Conservation (phyloP, 2,888 invertebrate genomes). For the Rhagonycha lutea region DNA sequence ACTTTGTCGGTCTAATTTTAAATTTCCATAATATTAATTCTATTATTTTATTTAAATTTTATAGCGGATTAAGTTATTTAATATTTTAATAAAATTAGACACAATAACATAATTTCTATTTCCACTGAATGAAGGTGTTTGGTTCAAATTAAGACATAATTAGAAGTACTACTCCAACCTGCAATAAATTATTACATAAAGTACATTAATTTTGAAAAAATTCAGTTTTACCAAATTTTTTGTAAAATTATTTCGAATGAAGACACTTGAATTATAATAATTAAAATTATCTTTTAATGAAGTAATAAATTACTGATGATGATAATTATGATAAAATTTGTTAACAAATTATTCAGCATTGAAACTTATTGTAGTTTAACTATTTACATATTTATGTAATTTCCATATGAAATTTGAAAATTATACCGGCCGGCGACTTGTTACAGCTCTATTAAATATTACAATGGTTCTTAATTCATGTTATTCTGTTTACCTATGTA, state of each 20-base stretch:
- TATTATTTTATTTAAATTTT: neutral
- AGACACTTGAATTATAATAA: neutral
- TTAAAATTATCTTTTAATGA: neutral
- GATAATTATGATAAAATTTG: neutral
- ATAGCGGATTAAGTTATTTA: neutral
- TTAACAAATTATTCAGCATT: neutral
- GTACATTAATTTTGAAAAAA: neutral
- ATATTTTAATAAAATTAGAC: neutral
- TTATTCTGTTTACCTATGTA: no score
- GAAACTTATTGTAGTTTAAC: neutral
- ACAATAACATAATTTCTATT: neutral
- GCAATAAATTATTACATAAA: neutral
- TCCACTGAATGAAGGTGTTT: neutral
- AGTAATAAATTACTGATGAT: neutral
- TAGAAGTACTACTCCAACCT: neutral
- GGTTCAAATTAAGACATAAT: neutral
- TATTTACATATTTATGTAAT: no score
- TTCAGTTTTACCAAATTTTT: neutral
- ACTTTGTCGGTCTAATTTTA: no score
- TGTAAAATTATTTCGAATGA: neutral
- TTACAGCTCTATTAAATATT: no score
- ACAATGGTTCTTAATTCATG: no score
- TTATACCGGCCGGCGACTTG: no score
- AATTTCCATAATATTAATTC: no score
- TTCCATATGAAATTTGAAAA: neutral